Evolutionary conservation across 2,113 vertebrate genomes (phyloP), one percentile per base, ranked within the genome.

Genomic region (Charina bottae): DNA sequence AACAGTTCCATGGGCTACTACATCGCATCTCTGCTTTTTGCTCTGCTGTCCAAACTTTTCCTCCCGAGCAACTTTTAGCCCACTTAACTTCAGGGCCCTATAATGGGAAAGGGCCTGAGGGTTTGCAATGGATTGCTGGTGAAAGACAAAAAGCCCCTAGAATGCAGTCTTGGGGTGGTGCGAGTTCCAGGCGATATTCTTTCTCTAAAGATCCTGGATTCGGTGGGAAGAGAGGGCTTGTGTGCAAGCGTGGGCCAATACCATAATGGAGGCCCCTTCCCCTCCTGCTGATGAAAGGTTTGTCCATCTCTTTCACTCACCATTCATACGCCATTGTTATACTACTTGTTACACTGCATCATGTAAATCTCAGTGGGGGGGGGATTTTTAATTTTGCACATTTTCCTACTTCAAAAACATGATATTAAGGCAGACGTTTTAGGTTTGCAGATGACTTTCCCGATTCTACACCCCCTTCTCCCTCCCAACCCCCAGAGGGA

Each of bases 11-110:
- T n/a, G 21, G 11, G 53, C 68, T 78, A 19, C 33, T 78, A 58
- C 33, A 83, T 60, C 68, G 53, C 19, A 49, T 3, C 68, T 72
- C 68, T 24, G 24, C 42, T 83, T 83, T 23, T 68, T 60, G 0
- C 78, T 49, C 26, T 13, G 1, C 11, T 13, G 8, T 37, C 7
- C 72, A 19, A 72, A 37, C 33, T 78, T 78, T 78, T 58, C 53
- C 54, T 21, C 28, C 49, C 26, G 4, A 90, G 53, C 88, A 89
- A 62, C 87, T 92, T 92, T 92, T 89, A 54, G 62, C 87, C 62
- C 88, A 85, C 83, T 83, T 53, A 93, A 88, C 86, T 93, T 83
- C 85, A 83, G 49, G 56, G 55, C 64, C 87, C 89, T 83, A 17
- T 33, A 86, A 90, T 78, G 33, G 33, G 72, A 78, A 78, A 42